These are phyloP conservation scores for Melanophora roralis DNA, from an alignment of 2,888 invertebrate species.

Conservation along the genomic window DNA sequence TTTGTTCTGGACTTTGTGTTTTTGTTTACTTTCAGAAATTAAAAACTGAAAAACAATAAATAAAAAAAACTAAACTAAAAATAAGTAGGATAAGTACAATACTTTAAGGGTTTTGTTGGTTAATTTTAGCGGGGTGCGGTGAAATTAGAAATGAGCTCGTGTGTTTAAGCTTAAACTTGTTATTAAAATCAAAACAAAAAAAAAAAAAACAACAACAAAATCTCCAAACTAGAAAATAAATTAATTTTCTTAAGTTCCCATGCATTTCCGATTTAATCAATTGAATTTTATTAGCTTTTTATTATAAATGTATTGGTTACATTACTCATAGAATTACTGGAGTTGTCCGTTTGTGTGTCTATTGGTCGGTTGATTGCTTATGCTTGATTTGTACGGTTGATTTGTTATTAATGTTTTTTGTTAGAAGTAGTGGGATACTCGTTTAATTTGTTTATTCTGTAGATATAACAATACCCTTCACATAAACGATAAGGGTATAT, in stretches of 20 bases:
- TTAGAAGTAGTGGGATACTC: background rate
- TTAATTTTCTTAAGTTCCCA: background rate
- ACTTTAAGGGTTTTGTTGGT: background rate
- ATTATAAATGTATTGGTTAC: slow-evolving; percentile 48
- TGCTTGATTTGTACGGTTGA: slow-evolving; percentile 6
- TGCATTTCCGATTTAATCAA: slow-evolving; percentile 68
- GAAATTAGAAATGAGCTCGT: slow-evolving; percentile 6
- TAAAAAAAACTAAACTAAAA: background rate
- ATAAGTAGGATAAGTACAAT: slow-evolving; percentile 41
- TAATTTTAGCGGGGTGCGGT: background rate
- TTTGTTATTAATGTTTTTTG: background rate
- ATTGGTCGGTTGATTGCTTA: slow-evolving; percentile 1
- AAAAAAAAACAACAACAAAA: background rate
- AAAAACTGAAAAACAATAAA: background rate
- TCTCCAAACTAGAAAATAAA: background rate
- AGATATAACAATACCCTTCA: too few relatives aligned
- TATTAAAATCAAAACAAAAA: background rate
- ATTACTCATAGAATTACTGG: slow-evolving; percentile 20
- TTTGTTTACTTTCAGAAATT: background rate
- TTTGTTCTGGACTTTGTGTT: background rate
- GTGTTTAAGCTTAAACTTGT: background rate
- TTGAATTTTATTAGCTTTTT: slow-evolving; percentile 71
- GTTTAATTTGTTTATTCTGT: slow-evolving; percentile 11
- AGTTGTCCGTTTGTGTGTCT: background rate
- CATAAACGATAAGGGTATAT: too few relatives aligned